Conservation (phyloP, 2,797 vertebrate genomes). For the Meriones psammophilus region DNA sequence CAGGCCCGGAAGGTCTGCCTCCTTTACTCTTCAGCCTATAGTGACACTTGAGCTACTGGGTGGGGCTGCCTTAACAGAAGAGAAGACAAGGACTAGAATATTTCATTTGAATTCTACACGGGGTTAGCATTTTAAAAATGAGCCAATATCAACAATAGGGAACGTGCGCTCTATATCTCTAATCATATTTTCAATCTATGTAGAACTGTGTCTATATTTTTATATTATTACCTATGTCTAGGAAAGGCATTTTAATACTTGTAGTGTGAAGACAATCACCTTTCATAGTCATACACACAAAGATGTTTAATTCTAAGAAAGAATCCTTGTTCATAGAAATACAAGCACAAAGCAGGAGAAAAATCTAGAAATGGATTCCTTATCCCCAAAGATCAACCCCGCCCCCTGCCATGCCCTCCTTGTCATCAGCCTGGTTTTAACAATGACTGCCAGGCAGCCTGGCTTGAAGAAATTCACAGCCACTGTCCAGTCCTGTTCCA, state of each 20-base stretch:
- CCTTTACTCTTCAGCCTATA: slow-evolving; percentile 25
- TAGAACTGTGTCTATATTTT: not conserved
- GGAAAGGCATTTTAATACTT: not conserved
- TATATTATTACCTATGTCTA: slow-evolving; percentile 13
- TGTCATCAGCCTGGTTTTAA: slow-evolving; percentile 19
- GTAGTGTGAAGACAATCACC: not conserved
- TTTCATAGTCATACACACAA: not conserved
- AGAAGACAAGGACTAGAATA: not conserved
- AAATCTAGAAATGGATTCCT: slow-evolving; percentile 65
- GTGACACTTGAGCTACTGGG: slow-evolving; percentile 63
- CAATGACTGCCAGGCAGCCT: slow-evolving; percentile 60
- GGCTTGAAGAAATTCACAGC: slow-evolving; percentile 64
- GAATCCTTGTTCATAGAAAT: slow-evolving; percentile 13
- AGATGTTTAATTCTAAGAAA: slow-evolving; percentile 34
- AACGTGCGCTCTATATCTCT: slow-evolving; percentile 1
- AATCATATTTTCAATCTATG: not conserved
- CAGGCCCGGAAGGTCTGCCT: slow-evolving; percentile 43
- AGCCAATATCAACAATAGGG: not conserved
- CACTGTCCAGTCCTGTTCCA: slow-evolving; percentile 32
- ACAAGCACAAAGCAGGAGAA: slow-evolving; percentile 62
- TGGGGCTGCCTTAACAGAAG: slow-evolving; percentile 74
- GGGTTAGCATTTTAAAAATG: not conserved
- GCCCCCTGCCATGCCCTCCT: not conserved
- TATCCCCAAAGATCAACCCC: slow-evolving; percentile 7
- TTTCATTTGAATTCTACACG: slow-evolving; percentile 47